A percentile compares a stretch with the other conserved stretches of the same genome.
phyloP scores from a whole-genome alignment of 2,888 invertebrate genomes.

The Cataglyphis albicans region DNA sequence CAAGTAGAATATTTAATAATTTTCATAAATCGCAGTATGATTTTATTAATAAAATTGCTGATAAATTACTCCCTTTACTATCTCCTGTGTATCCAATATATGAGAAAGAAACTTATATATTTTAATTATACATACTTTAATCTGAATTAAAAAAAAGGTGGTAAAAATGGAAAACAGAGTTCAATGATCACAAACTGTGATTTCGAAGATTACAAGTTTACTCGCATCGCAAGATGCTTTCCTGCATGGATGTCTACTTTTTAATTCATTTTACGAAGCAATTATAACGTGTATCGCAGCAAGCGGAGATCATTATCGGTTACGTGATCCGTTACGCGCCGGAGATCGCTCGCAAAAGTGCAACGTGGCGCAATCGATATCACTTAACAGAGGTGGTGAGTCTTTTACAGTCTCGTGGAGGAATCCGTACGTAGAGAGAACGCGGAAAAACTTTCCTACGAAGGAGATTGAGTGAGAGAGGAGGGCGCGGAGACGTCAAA shows the following conservation, averaged over 20 bases:
- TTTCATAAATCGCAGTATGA: neutral
- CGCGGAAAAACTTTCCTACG: constrained; percentile 32
- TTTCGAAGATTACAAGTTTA: neutral
- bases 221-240: neutral
- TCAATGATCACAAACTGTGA: constrained; percentile 2
- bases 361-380: constrained; percentile 50
- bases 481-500: constrained; percentile 11
- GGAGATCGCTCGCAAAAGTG: constrained; percentile 20
- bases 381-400: constrained; percentile 19
- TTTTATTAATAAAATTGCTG: neutral
- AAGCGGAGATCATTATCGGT: constrained; percentile 42
- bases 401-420: constrained; percentile 29
- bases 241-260: neutral
- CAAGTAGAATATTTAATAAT: neutral
- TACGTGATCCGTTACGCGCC: constrained; percentile 50
- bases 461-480: neutral
- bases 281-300: constrained; percentile 24
- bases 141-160: neutral
- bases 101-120: neutral
- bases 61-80: neutral
- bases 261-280: constrained; percentile 13
- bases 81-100: neutral
- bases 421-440: constrained; percentile 4
- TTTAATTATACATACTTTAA: neutral
- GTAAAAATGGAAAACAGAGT: neutral